Evolutionary conservation across 1,140 invertebrate genomes (phyloP).

Genomic region (Meloidogyne floridensis): DNA sequence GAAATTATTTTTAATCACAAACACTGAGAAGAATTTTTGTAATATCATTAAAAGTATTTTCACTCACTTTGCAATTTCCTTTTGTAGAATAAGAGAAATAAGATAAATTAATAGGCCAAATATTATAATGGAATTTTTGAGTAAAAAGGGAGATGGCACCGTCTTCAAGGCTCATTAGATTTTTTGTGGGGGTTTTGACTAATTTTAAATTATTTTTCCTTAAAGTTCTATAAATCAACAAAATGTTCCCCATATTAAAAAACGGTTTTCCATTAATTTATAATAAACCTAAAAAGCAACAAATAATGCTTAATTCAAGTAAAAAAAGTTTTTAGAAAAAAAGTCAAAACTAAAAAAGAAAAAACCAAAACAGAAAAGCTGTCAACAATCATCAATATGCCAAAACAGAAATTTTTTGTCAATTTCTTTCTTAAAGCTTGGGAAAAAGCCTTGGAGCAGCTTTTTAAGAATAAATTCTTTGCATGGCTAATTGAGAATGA

Average conservation of each 20-base stretch:
- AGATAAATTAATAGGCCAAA: background rate
- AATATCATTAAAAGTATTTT: background rate
- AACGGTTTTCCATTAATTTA: too few relatives aligned
- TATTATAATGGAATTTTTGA: background rate
- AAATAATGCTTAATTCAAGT: too few relatives aligned
- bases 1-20: too few relatives aligned
- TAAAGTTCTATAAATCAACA: too few relatives aligned
- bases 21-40: too few relatives aligned
- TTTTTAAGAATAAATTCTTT: background rate
- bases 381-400: background rate
- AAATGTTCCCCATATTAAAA: too few relatives aligned
- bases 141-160: background rate
- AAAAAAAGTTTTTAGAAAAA: background rate
- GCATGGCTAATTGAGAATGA: background rate
- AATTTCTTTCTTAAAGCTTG: background rate
- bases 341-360: background rate
- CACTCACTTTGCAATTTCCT: background rate
- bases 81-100: background rate
- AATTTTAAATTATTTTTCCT: too few relatives aligned
- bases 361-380: background rate
- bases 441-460: background rate
- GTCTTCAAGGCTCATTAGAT: background rate
- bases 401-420: constrained; percentile 5
- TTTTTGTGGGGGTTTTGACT: too few relatives aligned
- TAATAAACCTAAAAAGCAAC: too few relatives aligned